Percentiles rank a stretch among this genome's conserved stretches.
These are phyloP conservation scores for Sebastes kiyomatsui DNA, from an alignment of 2,797 vertebrate species.

Conservation along the genomic window DNA sequence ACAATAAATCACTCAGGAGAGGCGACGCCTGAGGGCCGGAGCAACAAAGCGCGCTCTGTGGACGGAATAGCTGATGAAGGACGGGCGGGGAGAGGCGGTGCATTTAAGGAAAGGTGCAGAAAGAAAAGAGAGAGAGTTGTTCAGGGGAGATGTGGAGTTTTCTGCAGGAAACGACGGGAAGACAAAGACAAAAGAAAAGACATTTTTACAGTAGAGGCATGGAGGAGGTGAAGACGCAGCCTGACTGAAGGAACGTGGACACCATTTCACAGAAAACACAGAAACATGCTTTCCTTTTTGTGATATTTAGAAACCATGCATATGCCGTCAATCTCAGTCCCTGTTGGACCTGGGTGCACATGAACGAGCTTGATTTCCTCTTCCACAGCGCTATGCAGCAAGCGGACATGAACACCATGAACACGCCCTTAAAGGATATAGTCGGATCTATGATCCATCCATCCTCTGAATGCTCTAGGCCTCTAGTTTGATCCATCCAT, in stretches of 20 bases:
- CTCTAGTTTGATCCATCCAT: too few species aligned
- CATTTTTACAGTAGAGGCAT: background rate
- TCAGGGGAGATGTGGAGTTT: background rate
- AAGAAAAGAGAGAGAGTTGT: background rate
- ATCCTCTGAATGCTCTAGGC: too few species aligned
- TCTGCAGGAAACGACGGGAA: background rate
- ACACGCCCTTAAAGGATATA: too few species aligned
- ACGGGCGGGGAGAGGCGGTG: background rate
- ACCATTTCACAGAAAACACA: too few species aligned
- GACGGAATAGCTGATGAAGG: constrained; percentile 14
- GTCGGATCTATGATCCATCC: too few species aligned
- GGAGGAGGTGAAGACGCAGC: background rate
- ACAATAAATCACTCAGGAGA: constrained; percentile 43
- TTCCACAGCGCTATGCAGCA: too few species aligned
- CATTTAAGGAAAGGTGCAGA: background rate
- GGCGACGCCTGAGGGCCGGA: constrained; percentile 14
- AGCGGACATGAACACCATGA: too few species aligned
- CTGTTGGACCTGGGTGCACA: too few species aligned
- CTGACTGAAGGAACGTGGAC: background rate
- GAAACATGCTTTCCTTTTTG: too few species aligned
- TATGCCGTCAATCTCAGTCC: too few species aligned
- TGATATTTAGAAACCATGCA: too few species aligned
- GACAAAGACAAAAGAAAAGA: background rate
- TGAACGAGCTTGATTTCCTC: too few species aligned
- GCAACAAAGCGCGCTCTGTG: constrained; percentile 2